Conservation (phyloP, 2,797 vertebrate genomes). For the Darevskia mixta region DNA sequence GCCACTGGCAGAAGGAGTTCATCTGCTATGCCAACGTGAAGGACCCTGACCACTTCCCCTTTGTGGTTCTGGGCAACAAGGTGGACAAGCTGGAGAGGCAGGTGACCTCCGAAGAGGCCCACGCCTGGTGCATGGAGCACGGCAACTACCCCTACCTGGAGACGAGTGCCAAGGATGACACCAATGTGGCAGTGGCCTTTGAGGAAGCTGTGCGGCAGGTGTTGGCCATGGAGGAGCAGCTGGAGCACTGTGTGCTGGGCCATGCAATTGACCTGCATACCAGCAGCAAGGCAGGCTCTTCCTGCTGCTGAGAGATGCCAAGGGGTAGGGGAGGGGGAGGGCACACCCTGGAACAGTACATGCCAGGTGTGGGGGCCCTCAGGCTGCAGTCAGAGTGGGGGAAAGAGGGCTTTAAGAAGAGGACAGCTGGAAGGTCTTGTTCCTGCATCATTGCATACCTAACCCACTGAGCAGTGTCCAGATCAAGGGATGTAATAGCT, state of each 20-base stretch:
- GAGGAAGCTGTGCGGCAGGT: slow-evolving; percentile 96
- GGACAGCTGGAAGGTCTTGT: no score
- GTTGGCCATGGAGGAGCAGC: slow-evolving; percentile 91
- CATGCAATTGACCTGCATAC: slow-evolving; percentile 93
- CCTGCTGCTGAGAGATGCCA: slow-evolving; percentile 82
- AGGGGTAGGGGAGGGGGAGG: slow-evolving; percentile 20
- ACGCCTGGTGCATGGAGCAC: slow-evolving; percentile 93
- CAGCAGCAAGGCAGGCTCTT: slow-evolving; percentile 87
- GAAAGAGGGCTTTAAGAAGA: no score
- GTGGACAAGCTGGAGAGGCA: slow-evolving; percentile 92
- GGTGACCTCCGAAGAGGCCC: slow-evolving; percentile 91
- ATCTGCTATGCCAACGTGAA: slow-evolving; percentile 94
- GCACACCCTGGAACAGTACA: not conserved
- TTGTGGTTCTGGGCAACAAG: slow-evolving; percentile 97
- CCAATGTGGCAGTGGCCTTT: slow-evolving; percentile 94
- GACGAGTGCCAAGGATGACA: slow-evolving; percentile 98
- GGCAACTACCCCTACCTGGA: slow-evolving; percentile 96
- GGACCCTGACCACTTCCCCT: slow-evolving; percentile 93
- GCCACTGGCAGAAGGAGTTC: slow-evolving; percentile 97
- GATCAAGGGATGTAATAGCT: no score
- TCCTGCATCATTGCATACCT: no score
- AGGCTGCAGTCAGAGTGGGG: no score
- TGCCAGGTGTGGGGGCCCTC: not conserved
- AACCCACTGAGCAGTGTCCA: no score
- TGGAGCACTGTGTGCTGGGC: slow-evolving; percentile 91